Evolutionary conservation across 30 jellyfish, hydroid and myxozoan species (phyloP).

Genomic region (Hydra vulgaris): DNA sequence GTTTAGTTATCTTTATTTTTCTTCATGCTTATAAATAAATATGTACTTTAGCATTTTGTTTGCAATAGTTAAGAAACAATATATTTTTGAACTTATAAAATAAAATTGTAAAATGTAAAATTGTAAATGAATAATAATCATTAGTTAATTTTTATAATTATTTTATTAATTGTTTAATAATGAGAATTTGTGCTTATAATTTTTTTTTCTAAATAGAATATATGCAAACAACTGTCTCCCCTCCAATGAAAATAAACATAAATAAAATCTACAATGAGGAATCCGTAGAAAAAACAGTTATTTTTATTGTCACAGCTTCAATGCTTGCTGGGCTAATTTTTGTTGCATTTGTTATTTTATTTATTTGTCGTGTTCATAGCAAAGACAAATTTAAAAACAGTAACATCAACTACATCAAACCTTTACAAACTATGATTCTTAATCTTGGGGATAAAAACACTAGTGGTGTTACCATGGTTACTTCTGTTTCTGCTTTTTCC

Average conservation of each 20-base stretch:
- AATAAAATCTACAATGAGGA: not conserved
- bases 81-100: no score
- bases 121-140: no score
- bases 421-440: not conserved
- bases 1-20: no score
- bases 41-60: no score
- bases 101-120: no score
- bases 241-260: not conserved
- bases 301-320: conserved; percentile 18
- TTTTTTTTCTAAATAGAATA: no score
- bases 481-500: conserved; percentile 8
- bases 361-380: conserved; percentile 18
- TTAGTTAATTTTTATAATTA: no score
- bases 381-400: conserved; percentile 12
- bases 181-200: no score
- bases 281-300: not conserved
- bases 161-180: no score
- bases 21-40: no score
- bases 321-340: conserved; percentile 9
- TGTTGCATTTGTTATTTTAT: not conserved
- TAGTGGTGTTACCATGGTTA: conserved; percentile 4
- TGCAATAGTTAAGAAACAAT: no score
- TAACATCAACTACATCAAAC: not conserved
- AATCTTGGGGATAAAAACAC: conserved; percentile 9
- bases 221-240: not conserved